Percentiles rank a stretch among this genome's conserved stretches.
These are phyloP conservation scores for Caenorhabditis uteleia DNA, from an alignment of 2,888 invertebrate species.

Conservation along the genomic window DNA sequence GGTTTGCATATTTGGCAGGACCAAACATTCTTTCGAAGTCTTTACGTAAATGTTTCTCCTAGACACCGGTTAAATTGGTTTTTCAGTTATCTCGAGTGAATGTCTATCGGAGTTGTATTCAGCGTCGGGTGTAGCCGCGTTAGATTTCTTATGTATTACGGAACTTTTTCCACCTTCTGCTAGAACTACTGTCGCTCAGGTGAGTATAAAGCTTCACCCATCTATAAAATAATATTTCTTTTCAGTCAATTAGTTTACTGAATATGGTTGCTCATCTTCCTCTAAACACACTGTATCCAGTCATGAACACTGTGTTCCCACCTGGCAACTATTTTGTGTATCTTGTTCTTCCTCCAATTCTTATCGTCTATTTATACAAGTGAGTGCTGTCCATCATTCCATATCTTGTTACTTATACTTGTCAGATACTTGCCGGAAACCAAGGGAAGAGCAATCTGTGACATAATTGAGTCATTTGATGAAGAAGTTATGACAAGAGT, in stretches of 20 bases:
- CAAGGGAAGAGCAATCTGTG: slow-evolving; percentile 11
- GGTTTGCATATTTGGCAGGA: neutral
- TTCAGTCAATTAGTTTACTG: neutral
- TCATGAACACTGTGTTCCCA: neutral
- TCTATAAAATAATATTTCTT: too few species aligned
- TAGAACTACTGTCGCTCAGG: slow-evolving; percentile 2
- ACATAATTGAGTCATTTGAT: slow-evolving; percentile 23
- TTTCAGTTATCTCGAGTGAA: neutral
- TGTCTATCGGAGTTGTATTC: neutral
- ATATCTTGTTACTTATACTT: neutral
- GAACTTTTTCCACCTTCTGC: slow-evolving; percentile 8
- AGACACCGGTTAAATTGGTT: too few species aligned
- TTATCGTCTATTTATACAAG: neutral
- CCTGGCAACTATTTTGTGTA: neutral
- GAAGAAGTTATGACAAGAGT: slow-evolving; percentile 22
- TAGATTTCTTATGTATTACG: neutral
- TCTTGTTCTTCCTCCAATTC: neutral
- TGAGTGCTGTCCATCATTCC: neutral
- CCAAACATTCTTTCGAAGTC: neutral
- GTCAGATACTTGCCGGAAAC: slow-evolving; percentile 30
- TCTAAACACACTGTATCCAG: neutral
- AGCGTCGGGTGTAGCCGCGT: neutral
- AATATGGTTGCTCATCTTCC: neutral
- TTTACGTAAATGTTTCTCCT: too few species aligned
- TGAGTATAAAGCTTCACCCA: too few species aligned